A percentile compares a stretch with the other conserved stretches of the same genome.
Conservation (phyloP, 1,140 invertebrate genomes). For the Euura saliciscinereae region DNA sequence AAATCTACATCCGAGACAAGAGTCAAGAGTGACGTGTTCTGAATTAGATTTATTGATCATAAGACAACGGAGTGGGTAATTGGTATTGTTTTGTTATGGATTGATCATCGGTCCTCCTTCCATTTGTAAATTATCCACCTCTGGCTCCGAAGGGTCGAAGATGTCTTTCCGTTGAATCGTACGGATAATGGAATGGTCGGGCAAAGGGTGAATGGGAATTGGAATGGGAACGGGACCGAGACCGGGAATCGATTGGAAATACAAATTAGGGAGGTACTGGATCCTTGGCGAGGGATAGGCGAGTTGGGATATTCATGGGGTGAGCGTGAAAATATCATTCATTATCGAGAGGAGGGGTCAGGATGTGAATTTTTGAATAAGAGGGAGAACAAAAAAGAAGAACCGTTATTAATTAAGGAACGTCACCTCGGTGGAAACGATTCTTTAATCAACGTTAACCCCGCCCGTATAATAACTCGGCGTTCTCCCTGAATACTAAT, state of each 20-base stretch:
- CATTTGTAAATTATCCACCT: not conserved
- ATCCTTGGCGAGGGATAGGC: not conserved
- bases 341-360: not conserved
- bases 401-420: not conserved
- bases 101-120: not conserved
- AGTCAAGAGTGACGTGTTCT: not conserved
- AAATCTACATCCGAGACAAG: not conserved
- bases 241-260: not conserved
- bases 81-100: slow-evolving; percentile 1
- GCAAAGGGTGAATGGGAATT: not conserved
- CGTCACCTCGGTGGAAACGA: not conserved
- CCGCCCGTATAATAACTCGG: not conserved
- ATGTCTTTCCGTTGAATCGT: not conserved
- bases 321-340: not conserved
- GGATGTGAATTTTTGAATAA: not conserved
- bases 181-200: not conserved
- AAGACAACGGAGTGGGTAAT: not conserved
- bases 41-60: not conserved
- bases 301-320: not conserved
- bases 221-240: not conserved
- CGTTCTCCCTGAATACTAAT: not conserved
- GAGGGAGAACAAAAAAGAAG: not conserved
- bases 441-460: not conserved
- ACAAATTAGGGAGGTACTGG: slow-evolving; percentile 1
- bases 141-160: not conserved